These are phyloP conservation scores for Callithrix jacchus DNA, from an alignment of 2,113 vertebrate species.

Conservation along the genomic window DNA sequence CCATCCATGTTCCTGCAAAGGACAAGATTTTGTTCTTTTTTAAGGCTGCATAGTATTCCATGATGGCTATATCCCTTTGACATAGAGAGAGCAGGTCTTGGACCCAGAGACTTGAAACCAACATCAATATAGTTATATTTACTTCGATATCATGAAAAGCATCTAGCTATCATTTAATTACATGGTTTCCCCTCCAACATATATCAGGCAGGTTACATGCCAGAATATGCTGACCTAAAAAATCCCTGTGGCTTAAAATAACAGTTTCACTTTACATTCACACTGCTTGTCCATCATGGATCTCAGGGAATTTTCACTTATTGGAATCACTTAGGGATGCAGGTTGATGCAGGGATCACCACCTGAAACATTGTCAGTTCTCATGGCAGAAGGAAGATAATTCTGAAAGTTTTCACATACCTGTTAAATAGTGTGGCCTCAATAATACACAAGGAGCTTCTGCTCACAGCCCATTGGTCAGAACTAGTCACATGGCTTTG, in stretches of 20 bases:
- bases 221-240: background rate
- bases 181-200: conserved; percentile 19
- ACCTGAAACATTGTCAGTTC: background rate
- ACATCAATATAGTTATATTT: background rate
- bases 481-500: background rate
- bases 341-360: rapidly evolving
- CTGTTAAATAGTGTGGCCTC: background rate
- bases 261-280: background rate
- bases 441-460: background rate
- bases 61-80: background rate
- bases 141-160: conserved; percentile 60
- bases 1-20: too few relatives aligned
- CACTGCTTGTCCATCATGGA: background rate
- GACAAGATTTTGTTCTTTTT: too few relatives aligned
- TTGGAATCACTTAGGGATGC: background rate
- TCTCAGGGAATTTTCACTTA: background rate
- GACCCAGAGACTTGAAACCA: background rate
- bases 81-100: background rate
- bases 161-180: conserved; percentile 35
- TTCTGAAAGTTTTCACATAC: background rate
- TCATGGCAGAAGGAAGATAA: background rate
- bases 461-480: background rate
- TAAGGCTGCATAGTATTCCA: too few relatives aligned
- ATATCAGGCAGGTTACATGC: background rate
- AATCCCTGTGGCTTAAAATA: background rate